These are phyloP conservation scores for Drosophila biarmipes DNA, from an alignment of 1,140 invertebrate genomes.

Conservation along the genomic window DNA sequence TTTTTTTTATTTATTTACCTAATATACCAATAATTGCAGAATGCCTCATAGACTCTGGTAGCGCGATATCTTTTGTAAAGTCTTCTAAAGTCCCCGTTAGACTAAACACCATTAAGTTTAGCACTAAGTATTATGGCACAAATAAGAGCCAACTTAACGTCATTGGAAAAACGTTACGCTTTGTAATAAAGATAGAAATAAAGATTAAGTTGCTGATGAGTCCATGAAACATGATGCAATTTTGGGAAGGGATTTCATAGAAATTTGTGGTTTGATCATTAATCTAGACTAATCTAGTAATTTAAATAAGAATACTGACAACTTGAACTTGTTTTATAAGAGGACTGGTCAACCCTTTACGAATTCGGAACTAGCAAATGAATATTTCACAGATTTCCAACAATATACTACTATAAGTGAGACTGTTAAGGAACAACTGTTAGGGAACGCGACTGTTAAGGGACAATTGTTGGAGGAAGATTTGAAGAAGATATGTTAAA, in stretches of 20 bases:
- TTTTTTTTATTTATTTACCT: too few relatives aligned
- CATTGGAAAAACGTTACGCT: neutral
- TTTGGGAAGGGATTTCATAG: slow-evolving; percentile 18
- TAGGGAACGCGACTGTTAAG: too few relatives aligned
- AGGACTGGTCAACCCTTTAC: too few relatives aligned
- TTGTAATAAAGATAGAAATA: too few relatives aligned
- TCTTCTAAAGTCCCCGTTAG: neutral
- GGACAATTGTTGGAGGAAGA: too few relatives aligned
- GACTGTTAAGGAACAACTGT: too few relatives aligned
- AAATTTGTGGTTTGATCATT: slow-evolving; percentile 1
- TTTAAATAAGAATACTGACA: neutral
- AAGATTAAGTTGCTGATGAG: too few relatives aligned
- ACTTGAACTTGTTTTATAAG: too few relatives aligned
- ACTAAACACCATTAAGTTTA: neutral
- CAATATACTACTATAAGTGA: too few relatives aligned
- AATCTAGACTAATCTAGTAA: neutral
- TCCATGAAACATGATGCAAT: slow-evolving; percentile 19
- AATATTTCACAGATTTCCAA: too few relatives aligned
- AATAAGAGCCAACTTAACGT: slow-evolving; percentile 6
- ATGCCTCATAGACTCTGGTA: slow-evolving; percentile 9
- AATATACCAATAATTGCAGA: slow-evolving; percentile 10
- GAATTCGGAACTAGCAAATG: too few relatives aligned
- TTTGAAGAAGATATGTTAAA: too few relatives aligned
- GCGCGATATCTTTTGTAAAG: neutral
- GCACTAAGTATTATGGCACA: neutral